Conservation (phyloP, 2,113 vertebrate species). For the Clarias magur region DNA sequence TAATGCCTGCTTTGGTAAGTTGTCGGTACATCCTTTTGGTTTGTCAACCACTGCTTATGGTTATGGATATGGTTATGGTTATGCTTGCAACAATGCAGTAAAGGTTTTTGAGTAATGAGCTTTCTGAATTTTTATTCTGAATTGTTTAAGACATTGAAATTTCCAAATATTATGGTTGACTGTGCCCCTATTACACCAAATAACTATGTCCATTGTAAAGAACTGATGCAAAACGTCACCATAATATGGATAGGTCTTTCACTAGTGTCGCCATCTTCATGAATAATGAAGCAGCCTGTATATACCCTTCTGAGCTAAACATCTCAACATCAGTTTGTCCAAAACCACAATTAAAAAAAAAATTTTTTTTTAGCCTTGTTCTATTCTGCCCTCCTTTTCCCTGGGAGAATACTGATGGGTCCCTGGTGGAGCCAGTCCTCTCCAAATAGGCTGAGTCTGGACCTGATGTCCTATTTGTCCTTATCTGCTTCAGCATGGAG, state of each 20-base stretch:
- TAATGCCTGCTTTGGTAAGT: too few species aligned
- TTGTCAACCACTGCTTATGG: neutral
- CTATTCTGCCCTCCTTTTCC: neutral
- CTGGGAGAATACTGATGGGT: constrained; percentile 10
- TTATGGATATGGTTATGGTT: too few species aligned
- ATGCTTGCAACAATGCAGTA: neutral
- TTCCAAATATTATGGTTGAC: neutral
- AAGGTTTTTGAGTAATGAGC: neutral
- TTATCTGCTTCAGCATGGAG: constrained; percentile 22
- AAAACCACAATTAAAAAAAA: neutral
- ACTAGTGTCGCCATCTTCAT: neutral
- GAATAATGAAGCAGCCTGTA: neutral
- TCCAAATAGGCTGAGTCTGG: constrained; percentile 36
- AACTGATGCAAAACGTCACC: neutral
- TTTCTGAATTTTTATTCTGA: neutral
- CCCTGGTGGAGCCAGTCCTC: constrained; percentile 14
- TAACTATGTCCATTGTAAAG: neutral
- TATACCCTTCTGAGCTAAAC: neutral
- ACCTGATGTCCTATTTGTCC: constrained; percentile 28
- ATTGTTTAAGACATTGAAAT: neutral
- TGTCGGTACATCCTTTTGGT: neutral
- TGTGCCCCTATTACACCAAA: neutral
- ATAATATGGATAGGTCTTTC: neutral
- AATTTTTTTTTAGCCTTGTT: neutral
- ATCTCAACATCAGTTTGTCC: neutral